Conservation (phyloP, 2,888 invertebrate genomes). For the Balanococcus diminutus region DNA sequence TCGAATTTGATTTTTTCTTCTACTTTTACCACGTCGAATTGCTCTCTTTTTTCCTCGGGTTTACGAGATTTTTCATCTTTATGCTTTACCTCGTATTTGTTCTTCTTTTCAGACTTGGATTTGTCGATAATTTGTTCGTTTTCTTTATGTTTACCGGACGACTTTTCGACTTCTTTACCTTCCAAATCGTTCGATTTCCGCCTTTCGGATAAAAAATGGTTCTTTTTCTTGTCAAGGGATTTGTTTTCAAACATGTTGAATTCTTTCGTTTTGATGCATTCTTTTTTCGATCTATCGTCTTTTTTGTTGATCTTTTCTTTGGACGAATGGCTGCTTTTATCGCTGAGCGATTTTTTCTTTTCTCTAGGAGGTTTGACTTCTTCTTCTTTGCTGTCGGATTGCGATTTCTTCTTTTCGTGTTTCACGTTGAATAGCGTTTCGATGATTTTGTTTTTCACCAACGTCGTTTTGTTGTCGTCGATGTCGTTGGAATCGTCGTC, state of each 20-base stretch:
- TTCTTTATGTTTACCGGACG: slow-evolving; percentile 57
- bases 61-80: slow-evolving; percentile 47
- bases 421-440: slow-evolving; percentile 48
- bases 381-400: slow-evolving; percentile 30
- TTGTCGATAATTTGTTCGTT: slow-evolving; percentile 47
- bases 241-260: slow-evolving; percentile 54
- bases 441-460: slow-evolving; percentile 48
- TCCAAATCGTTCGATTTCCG: slow-evolving; percentile 57
- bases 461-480: slow-evolving; percentile 44
- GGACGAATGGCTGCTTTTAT: not conserved
- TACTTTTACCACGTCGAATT: slow-evolving; percentile 57
- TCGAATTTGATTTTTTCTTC: slow-evolving; percentile 57
- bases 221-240: slow-evolving; percentile 45
- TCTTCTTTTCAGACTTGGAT: slow-evolving; percentile 59
- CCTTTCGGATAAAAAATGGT: slow-evolving; percentile 51
- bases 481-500: slow-evolving; percentile 49
- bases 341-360: slow-evolving; percentile 30
- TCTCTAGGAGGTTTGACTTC: slow-evolving; percentile 10
- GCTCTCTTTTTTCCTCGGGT: slow-evolving; percentile 48
- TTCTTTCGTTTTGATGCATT: slow-evolving; percentile 50
- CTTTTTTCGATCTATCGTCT: slow-evolving; percentile 43
- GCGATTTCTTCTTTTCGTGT: slow-evolving; percentile 51
- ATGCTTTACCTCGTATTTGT: slow-evolving; percentile 59
- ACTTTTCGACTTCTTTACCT: slow-evolving; percentile 57
- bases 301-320: slow-evolving; percentile 25